Base-by-base conservation (phyloP, 1,140 invertebrate species). In the Bathynomus jamesi region DNA sequence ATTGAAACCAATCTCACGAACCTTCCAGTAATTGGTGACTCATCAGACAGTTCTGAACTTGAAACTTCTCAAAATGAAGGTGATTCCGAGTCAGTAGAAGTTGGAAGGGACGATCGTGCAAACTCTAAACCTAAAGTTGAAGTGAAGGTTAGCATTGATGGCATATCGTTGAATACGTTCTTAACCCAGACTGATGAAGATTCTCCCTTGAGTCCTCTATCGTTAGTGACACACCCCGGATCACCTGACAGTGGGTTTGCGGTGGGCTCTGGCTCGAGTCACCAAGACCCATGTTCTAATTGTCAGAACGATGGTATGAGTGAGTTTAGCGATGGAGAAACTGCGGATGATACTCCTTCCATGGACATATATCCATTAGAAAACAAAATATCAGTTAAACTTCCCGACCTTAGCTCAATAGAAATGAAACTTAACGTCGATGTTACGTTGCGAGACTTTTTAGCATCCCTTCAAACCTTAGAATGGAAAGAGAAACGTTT, bases 1-100 rank as follows among this genome's bases (percentile, higher is more conserved):
- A 69, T 69, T 46, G 67, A 69, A 21, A 69, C 67, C 5, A 69
- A 70, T 27, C 32, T 65, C 27, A 24, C 27, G 4, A 65, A 70
- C 46, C 62, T 65, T 13, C 63, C 63, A 8, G 61, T 70, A 13
- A 63, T 70, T 31, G 61, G 65, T 53, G 40, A 53, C 21, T 53
- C 40, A 3, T n/a, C n/a, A n/a, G n/a, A n/a, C n/a, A n/a, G n/a
- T n/a, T n/a, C n/a, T n/a, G n/a, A n/a, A n/a, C n/a, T n/a, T n/a
- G n/a, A n/a, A n/a, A 5, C 11, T 53, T 53, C 40, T 17, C 40
- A 53, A 53, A 53, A 53, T 53, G 21, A 21, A 17, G 11, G 21
- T 17, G 40, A 53, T 53, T 11, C 13, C 5, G 40, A 53, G 1
- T 11, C 13, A 53, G 21, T 17, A 3, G 40, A 11, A 5, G 40